These are phyloP conservation scores for Acanthosepion lycidas DNA, from an alignment of 2,888 invertebrate species.

Conservation along the genomic window DNA sequence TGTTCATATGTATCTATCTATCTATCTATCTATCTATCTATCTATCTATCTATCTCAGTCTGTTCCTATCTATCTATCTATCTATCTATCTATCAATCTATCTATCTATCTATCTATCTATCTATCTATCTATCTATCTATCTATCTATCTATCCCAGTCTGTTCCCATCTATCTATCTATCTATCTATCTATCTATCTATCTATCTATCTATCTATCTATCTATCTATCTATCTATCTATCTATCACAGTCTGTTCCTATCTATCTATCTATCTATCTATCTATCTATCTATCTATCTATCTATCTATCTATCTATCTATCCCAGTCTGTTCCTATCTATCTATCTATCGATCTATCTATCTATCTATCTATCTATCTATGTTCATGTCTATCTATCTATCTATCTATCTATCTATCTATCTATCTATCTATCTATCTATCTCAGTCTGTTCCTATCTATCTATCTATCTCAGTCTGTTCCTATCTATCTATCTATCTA, in stretches of 20 bases:
- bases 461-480: no score
- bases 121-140: not conserved
- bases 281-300: not conserved
- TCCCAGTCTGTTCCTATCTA: no score
- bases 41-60: slow-evolving; percentile 8
- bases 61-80: no score
- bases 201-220: not conserved
- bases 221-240: slow-evolving; percentile 33
- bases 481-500: slow-evolving; percentile 14
- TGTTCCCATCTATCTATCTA: no score
- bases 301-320: slow-evolving; percentile 14
- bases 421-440: slow-evolving; percentile 33
- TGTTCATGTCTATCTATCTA: no score
- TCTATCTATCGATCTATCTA: not conserved
- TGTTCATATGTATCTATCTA: no score
- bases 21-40: not conserved
- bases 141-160: no score
- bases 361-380: not conserved
- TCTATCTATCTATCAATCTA: not conserved
- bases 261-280: not conserved
- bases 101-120: slow-evolving; percentile 13
- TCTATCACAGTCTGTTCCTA: no score
- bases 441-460: no score
- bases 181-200: not conserved
- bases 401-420: not conserved